Evolutionary conservation across 2,113 vertebrate genomes (phyloP).

Genomic region (Lontra canadensis): DNA sequence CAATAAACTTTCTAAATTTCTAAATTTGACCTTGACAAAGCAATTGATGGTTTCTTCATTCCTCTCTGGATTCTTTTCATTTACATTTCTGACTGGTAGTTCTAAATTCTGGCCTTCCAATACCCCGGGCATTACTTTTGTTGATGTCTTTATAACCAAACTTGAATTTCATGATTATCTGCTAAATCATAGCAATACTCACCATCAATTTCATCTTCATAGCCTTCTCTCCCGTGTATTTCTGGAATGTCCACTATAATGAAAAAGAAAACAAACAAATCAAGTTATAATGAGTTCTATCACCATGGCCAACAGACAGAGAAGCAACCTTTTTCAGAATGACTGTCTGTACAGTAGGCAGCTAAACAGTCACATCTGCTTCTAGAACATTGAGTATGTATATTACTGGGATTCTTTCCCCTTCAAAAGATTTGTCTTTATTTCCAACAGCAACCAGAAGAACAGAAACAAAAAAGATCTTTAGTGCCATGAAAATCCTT

Average conservation of each 20-base stretch:
- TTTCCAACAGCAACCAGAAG: constrained; percentile 64
- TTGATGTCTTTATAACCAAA: constrained; percentile 33
- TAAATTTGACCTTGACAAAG: constrained; percentile 45
- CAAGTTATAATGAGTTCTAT: constrained; percentile 27
- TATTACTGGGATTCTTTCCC: background rate
- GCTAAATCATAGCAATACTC: constrained; percentile 67
- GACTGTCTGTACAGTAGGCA: background rate
- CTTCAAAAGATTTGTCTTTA: constrained; percentile 55
- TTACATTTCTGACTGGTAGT: background rate
- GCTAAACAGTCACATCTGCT: background rate
- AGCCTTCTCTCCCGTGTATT: constrained; percentile 78
- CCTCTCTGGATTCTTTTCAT: constrained; percentile 10
- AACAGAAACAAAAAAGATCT: constrained; percentile 10
- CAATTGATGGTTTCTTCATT: constrained; percentile 19
- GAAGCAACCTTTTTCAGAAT: background rate
- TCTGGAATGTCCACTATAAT: constrained; percentile 85
- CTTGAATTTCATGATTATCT: constrained; percentile 56
- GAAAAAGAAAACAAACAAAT: constrained; percentile 71
- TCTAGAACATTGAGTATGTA: background rate
- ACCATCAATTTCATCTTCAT: constrained; percentile 83
- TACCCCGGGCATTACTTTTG: background rate
- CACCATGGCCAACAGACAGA: constrained; percentile 51
- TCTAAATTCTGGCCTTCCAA: background rate
- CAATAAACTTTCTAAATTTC: constrained; percentile 44
- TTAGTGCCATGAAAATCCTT: constrained; percentile 64